A percentile compares a stretch with the other conserved stretches of the same genome.
phyloP scores from a whole-genome alignment of 2,113 vertebrate genomes.

The Nesoenas mayeri region DNA sequence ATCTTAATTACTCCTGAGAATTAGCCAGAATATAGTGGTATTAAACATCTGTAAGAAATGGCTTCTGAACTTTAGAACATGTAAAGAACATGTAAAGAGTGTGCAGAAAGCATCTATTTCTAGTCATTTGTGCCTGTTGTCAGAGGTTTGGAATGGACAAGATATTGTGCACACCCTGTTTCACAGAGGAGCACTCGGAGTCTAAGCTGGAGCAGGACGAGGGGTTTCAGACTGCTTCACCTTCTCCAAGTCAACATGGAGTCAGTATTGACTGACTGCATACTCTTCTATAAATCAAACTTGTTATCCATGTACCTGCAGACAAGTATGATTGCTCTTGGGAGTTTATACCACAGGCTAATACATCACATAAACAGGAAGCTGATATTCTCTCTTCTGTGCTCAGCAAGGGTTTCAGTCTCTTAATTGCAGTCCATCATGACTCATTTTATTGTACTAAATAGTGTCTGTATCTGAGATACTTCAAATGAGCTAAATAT shows the following conservation, averaged over 20 bases:
- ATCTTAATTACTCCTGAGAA: not conserved
- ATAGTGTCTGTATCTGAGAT: not conserved
- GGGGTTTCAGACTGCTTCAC: not conserved
- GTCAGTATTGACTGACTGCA: not conserved
- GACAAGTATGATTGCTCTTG: not conserved
- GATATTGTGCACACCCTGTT: not conserved
- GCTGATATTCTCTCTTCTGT: not conserved
- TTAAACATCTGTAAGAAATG: not conserved
- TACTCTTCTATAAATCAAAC: not conserved
- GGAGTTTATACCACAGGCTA: not conserved
- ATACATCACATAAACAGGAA: not conserved
- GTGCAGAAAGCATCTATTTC: not conserved
- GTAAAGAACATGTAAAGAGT: too few species aligned
- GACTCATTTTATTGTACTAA: not conserved
- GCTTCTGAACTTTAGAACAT: not conserved
- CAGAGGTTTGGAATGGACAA: not conserved
- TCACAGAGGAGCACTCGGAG: fast-evolving
- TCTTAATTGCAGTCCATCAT: not conserved
- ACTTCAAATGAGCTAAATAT: conserved; percentile 6
- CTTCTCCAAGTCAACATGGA: not conserved
- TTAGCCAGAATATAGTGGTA: not conserved
- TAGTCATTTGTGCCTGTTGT: not conserved
- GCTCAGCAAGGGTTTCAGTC: not conserved
- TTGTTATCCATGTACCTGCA: not conserved
- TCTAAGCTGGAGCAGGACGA: not conserved